Conservation (phyloP, 2,113 vertebrate species). For the Pantherophis guttatus region DNA sequence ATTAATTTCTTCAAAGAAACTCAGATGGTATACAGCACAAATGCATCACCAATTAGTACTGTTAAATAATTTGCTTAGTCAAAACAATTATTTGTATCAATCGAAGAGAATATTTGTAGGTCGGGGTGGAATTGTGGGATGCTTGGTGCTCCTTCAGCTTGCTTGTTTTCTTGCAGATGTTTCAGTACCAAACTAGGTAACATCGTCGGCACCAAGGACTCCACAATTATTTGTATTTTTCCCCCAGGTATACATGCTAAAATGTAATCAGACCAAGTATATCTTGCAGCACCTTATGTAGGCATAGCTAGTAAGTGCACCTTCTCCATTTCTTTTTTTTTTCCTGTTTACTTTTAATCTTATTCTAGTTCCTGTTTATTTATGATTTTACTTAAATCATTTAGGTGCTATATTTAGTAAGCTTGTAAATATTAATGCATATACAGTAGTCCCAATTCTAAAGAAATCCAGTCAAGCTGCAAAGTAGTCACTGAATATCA, state of each 20-base stretch:
- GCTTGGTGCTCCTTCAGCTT: background rate
- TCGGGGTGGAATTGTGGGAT: background rate
- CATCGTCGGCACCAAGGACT: background rate
- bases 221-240: slow-evolving; percentile 28
- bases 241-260: slow-evolving; percentile 1
- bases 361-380: background rate
- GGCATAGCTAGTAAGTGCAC: background rate
- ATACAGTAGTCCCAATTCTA: background rate
- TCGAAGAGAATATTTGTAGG: background rate
- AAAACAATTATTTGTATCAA: slow-evolving; percentile 32
- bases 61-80: slow-evolving; percentile 55
- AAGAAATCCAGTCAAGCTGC: background rate
- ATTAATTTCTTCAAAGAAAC: slow-evolving; percentile 62
- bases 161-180: background rate
- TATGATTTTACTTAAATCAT: background rate
- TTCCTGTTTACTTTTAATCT: background rate
- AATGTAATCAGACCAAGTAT: background rate
- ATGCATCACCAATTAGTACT: slow-evolving; percentile 58
- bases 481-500: background rate
- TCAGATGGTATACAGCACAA: slow-evolving; percentile 47
- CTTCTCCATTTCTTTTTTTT: background rate
- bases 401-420: background rate
- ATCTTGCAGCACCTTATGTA: background rate
- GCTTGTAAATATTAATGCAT: background rate
- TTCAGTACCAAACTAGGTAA: background rate